Conservation (phyloP, 1,140 invertebrate species). For the Eubasilissa regina region DNA sequence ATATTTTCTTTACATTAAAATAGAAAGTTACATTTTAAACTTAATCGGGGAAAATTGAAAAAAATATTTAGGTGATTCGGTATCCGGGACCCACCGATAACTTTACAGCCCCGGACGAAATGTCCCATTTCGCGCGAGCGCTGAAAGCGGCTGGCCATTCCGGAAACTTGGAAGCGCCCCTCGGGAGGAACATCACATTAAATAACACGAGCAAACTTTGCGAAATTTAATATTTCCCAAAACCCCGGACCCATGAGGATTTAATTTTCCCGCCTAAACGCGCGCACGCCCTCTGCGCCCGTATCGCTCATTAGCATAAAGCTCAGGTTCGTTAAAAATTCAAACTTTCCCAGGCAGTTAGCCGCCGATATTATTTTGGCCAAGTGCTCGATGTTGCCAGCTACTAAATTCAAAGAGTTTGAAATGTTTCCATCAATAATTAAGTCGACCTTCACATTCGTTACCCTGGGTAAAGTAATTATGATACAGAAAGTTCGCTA, state of each 20-base stretch:
- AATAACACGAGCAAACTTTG: conserved; percentile 48
- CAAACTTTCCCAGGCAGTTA: conserved; percentile 49
- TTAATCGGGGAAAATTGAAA: not conserved
- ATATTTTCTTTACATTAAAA: not conserved
- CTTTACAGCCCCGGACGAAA: not conserved
- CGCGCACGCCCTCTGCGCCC: not conserved
- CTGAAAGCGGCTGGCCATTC: conserved; percentile 33
- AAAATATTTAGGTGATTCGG: conserved; percentile 1
- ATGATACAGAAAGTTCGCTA: not conserved
- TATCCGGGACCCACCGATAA: not conserved
- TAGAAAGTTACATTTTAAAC: not conserved
- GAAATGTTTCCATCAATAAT: conserved; percentile 44
- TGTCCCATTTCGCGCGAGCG: conserved; percentile 17
- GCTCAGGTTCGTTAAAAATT: conserved; percentile 57
- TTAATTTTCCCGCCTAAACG: conserved; percentile 26
- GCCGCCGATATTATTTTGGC: conserved; percentile 33
- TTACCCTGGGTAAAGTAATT: not conserved
- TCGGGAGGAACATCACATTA: conserved; percentile 39
- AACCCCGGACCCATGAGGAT: conserved; percentile 41
- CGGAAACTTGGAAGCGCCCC: conserved; percentile 29
- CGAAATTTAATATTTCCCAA: conserved; percentile 52
- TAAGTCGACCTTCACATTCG: not conserved
- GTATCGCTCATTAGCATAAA: conserved; percentile 55
- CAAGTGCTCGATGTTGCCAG: conserved; percentile 36
- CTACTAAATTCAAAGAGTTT: conserved; percentile 56